Conservation (phyloP, 2,888 invertebrate species). For the Ariolimax columbianus region DNA sequence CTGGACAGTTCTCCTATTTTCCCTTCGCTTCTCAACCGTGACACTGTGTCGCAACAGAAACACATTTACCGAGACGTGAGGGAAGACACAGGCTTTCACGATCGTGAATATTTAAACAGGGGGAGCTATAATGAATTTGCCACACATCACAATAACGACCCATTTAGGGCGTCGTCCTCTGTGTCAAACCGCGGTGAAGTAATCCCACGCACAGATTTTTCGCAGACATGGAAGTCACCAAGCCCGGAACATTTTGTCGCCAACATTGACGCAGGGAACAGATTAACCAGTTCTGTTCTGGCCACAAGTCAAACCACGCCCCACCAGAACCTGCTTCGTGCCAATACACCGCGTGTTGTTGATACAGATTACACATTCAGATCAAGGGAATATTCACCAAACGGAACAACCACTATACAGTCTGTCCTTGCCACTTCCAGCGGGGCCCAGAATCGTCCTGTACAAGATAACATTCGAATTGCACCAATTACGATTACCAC, state of each 20-base stretch:
- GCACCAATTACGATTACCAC: slow-evolving; percentile 46
- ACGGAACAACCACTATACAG: neutral
- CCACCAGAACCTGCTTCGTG: neutral
- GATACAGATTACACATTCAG: neutral
- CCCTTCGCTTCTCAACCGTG: neutral
- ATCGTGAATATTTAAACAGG: neutral
- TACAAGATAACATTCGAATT: neutral
- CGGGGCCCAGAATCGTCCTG: neutral
- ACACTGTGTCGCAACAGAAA: neutral
- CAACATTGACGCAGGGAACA: neutral
- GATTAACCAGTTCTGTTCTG: neutral
- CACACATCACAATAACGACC: neutral
- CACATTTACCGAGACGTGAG: neutral
- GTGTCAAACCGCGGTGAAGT: neutral
- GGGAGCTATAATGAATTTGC: neutral
- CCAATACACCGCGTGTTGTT: slow-evolving; percentile 1
- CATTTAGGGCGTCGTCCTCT: slow-evolving; percentile 7
- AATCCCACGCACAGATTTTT: neutral
- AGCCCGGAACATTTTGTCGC: slow-evolving; percentile 16
- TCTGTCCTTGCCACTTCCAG: neutral
- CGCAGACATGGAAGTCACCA: slow-evolving; percentile 28
- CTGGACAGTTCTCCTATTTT: slow-evolving; percentile 10
- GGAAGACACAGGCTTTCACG: neutral
- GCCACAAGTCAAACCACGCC: slow-evolving; percentile 13
- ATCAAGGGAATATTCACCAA: neutral